phyloP scores from a whole-genome alignment of 2,797 vertebrate genomes.

The Propithecus deckenii region DNA sequence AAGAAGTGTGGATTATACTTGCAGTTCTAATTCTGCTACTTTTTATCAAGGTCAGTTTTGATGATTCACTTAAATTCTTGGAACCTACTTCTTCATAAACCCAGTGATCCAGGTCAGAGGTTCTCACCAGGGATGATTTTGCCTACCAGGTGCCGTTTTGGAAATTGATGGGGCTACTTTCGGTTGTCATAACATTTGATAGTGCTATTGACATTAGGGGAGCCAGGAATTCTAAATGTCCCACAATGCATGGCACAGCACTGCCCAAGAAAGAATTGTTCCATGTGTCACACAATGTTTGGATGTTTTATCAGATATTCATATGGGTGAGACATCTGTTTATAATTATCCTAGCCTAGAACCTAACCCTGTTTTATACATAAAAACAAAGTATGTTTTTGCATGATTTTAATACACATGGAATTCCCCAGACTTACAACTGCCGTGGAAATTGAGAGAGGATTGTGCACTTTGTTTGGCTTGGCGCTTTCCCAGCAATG shows the following conservation, averaged over 20 bases:
- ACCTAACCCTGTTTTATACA: neutral
- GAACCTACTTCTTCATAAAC: neutral
- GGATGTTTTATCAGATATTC: neutral
- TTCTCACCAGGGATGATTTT: neutral
- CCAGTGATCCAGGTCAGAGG: neutral
- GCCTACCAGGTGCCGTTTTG: neutral
- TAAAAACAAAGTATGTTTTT: neutral
- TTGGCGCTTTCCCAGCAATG: neutral
- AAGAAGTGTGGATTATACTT: neutral
- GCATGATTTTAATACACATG: neutral
- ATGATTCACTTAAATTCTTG: neutral
- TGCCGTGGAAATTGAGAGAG: neutral
- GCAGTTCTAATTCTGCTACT: neutral
- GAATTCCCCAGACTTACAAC: neutral
- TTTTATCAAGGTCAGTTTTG: neutral
- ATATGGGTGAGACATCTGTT: neutral
- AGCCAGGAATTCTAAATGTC: neutral
- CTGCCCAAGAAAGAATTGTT: neutral
- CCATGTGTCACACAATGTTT: neutral
- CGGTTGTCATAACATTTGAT: neutral
- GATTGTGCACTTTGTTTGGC: neutral
- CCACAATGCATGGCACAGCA: neutral
- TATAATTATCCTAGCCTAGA: constrained; percentile 3
- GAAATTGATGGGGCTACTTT: neutral
- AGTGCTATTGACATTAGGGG: neutral